These are phyloP conservation scores for Echeneis naucrates DNA, from an alignment of 2,797 vertebrate species.

Conservation along the genomic window DNA sequence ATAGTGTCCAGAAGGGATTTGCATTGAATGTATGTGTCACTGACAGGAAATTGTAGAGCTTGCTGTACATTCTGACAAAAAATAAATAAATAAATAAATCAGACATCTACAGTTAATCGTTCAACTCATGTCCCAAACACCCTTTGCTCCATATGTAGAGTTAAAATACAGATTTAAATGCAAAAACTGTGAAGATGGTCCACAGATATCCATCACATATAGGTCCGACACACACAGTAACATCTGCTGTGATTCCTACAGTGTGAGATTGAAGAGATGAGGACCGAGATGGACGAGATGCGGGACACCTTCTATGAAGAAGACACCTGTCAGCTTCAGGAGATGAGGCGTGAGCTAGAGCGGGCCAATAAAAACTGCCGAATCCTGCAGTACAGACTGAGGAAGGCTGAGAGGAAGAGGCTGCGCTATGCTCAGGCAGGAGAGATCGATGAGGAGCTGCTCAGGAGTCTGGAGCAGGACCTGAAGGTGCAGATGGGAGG, in stretches of 20 bases:
- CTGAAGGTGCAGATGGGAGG: conserved; percentile 86
- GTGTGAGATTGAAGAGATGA: conserved; percentile 97
- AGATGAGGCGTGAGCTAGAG: conserved; percentile 97
- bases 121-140: conserved; percentile 12
- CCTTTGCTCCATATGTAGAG: conserved; percentile 13
- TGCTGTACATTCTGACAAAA: neutral
- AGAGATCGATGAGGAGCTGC: conserved; percentile 94
- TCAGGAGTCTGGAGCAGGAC: conserved; percentile 97
- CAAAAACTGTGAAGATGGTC: neutral
- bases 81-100: neutral
- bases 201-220: neutral
- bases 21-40: neutral
- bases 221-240: conserved; percentile 14
- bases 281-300: conserved; percentile 99
- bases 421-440: conserved; percentile 93
- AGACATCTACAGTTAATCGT: neutral
- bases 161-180: conserved; percentile 15
- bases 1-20: conserved; percentile 20
- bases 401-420: conserved; percentile 96
- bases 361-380: conserved; percentile 98
- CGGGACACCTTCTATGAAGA: conserved; percentile 98
- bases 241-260: conserved; percentile 60
- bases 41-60: neutral
- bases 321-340: conserved; percentile 97
- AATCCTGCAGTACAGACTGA: conserved; percentile 97